Evolutionary conservation across 1,140 invertebrate genomes (phyloP), one percentile per base, ranked within the genome.

Genomic region (Sweltsa coloradensis): DNA sequence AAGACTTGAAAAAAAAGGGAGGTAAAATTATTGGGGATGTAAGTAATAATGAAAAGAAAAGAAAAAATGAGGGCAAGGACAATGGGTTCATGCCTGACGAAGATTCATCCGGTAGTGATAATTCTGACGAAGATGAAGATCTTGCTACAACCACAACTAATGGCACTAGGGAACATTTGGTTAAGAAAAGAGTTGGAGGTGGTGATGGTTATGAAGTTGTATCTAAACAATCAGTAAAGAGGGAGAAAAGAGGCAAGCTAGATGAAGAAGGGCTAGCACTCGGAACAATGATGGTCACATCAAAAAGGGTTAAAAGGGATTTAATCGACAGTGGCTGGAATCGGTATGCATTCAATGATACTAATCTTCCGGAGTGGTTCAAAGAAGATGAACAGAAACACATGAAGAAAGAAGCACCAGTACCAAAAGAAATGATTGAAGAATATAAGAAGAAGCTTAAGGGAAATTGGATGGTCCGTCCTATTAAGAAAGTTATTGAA

Each of bases 401-500:
- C 60, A 91, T 89, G 79, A 77, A 68, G 45, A 85, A 81, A 60
- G 75, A 78, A 43, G 60, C 79, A 5, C 83, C 84, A 2, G 81
- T 94, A 22, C 82, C 89, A 24, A 81, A 86, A 68, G 81, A 81
- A 60, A 61, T 84, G 4, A 70, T 77, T 0, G 71, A 79, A 5
- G 83, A 89, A 49, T 88, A 87, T 54, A 75, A 78, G 47, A 81
- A 81, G 48, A 73, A 75, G 53, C 61, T 89, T n/a, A n/a, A 18
- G 80, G 88, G 67, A 92, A 94, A 52, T 78, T 99, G 4, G 93
- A 99, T 68, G 84, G n/a, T 83, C 0, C 70, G 90, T 43, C 91
- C 96, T 13, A 95, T 98, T 37, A 99, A 98, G 66, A 99, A 99
- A 73, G 88, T 99, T 0, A 81, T 94, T 53, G 93, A 99, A 72